These are phyloP conservation scores for Tubulanus polymorphus DNA, from an alignment of 2,888 invertebrate genomes.

Conservation along the genomic window DNA sequence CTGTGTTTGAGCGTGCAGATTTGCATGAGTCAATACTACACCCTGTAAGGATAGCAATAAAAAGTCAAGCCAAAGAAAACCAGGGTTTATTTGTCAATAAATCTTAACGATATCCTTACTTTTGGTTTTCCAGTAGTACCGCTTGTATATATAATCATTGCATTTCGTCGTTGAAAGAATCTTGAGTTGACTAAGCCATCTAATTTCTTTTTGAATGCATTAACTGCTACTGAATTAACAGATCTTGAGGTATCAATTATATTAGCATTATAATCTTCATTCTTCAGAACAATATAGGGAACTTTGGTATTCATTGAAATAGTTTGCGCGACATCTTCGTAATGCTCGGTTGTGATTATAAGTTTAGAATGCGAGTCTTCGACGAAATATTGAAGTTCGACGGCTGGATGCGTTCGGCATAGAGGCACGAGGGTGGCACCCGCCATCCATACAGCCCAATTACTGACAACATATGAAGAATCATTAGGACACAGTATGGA, in stretches of 20 bases:
- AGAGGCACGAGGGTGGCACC: slow-evolving; percentile 84
- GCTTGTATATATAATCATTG: slow-evolving; percentile 80
- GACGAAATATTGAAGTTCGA: slow-evolving; percentile 72
- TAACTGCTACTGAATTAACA: background rate
- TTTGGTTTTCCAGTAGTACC: slow-evolving; percentile 77
- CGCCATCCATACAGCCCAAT: slow-evolving; percentile 87
- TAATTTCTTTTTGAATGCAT: background rate
- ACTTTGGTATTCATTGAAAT: slow-evolving; percentile 57
- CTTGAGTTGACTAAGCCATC: background rate
- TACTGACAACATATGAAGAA: slow-evolving; percentile 71
- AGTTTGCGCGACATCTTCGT: slow-evolving; percentile 61
- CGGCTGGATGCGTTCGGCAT: slow-evolving; percentile 67
- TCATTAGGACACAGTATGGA: slow-evolving; percentile 72
- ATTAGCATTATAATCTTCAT: slow-evolving; percentile 20
- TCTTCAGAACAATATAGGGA: slow-evolving; percentile 56
- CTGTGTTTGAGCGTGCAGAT: slow-evolving; percentile 67
- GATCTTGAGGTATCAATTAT: background rate
- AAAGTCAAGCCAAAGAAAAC: slow-evolving; percentile 27
- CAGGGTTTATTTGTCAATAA: background rate
- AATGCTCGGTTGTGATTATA: slow-evolving; percentile 59
- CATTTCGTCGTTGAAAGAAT: slow-evolving; percentile 48
- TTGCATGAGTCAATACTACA: slow-evolving; percentile 73
- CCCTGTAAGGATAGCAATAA: slow-evolving; percentile 47
- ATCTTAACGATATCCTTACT: slow-evolving; percentile 32
- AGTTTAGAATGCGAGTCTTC: slow-evolving; percentile 68